Evolutionary conservation across 2,888 invertebrate genomes (phyloP), one percentile per base, ranked within the genome.

Genomic region (Sylvicola cinctus): DNA sequence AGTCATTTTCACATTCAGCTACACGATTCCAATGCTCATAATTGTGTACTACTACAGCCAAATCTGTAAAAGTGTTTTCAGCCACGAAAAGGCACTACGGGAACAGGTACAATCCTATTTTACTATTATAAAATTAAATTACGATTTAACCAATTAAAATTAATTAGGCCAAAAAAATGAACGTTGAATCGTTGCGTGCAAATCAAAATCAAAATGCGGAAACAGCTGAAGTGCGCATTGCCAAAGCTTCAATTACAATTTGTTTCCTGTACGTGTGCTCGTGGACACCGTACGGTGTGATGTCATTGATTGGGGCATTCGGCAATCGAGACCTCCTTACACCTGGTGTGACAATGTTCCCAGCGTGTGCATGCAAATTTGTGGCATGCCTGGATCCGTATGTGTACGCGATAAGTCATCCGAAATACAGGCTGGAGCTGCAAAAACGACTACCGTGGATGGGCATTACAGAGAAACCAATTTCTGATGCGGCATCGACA

Each of bases 351-450:
- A 79, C 83, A 1, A 85, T 85, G 84, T 71, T 85, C 44, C 85
- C 85, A 4, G 84, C 85, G 1, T 70, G 79, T 40, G 69, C 83
- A 23, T 85, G 85, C 49, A 90, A 90, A 62, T 62, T 74, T 34
- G 87, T 88, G 1, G 87, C 90, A 1, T 87, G 88, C 55, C 70
- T 88, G 48, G 88, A 90, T 58, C 90, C 90, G 0, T 84, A 85
- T 62, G 74, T 85, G 2, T 87, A 85, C 46, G 85, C 85, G 4
- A 83, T 85, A 44, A 87, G 83, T 50, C 90, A 90, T 65, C 88
- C 88, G 4, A 77, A 69, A 61, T 80, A 79, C 62, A 71, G 84
- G 32, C 61, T 76, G 55, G 84, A 85, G 54, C 61, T 85, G 37
- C 76, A 81, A 48, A 77, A 76, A 39, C 70, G 77, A 34, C 68